phyloP scores from a whole-genome alignment of 1,140 invertebrate species.

The Pinna nobilis region DNA sequence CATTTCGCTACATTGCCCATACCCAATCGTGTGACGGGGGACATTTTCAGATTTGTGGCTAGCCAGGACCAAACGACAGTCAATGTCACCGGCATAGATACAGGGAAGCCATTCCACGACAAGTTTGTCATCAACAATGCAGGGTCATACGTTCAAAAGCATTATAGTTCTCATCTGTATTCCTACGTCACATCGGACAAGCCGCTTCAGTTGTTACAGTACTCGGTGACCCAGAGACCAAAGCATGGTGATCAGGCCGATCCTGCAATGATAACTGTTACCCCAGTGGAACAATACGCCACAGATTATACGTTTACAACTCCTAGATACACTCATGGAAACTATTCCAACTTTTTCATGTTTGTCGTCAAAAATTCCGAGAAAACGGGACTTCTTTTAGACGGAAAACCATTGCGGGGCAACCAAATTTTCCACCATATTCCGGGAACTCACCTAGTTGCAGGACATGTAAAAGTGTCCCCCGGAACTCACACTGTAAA shows the following conservation, averaged over 20 bases:
- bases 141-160: slow-evolving; percentile 10
- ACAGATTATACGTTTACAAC: slow-evolving; percentile 60
- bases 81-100: slow-evolving; percentile 12
- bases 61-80: slow-evolving; percentile 48
- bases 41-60: slow-evolving; percentile 55
- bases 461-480: slow-evolving; percentile 12
- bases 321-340: slow-evolving; percentile 39
- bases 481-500: slow-evolving; percentile 11
- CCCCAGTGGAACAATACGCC: slow-evolving; percentile 54
- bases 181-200: slow-evolving; percentile 23
- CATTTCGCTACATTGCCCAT: slow-evolving; percentile 53
- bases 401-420: slow-evolving; percentile 1
- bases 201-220: slow-evolving; percentile 33
- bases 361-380: slow-evolving; percentile 45
- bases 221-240: slow-evolving; percentile 27
- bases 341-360: slow-evolving; percentile 50
- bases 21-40: slow-evolving; percentile 51
- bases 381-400: slow-evolving; percentile 27
- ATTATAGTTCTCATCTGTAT: slow-evolving; percentile 7
- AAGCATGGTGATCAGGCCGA: slow-evolving; percentile 40
- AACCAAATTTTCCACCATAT: background rate
- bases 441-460: slow-evolving; percentile 22
- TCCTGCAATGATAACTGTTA: slow-evolving; percentile 54
- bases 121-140: slow-evolving; percentile 19
- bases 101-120: too few species aligned